phyloP scores from a whole-genome alignment of 2,888 invertebrate genomes.

The Hirudinaria manillensis region DNA sequence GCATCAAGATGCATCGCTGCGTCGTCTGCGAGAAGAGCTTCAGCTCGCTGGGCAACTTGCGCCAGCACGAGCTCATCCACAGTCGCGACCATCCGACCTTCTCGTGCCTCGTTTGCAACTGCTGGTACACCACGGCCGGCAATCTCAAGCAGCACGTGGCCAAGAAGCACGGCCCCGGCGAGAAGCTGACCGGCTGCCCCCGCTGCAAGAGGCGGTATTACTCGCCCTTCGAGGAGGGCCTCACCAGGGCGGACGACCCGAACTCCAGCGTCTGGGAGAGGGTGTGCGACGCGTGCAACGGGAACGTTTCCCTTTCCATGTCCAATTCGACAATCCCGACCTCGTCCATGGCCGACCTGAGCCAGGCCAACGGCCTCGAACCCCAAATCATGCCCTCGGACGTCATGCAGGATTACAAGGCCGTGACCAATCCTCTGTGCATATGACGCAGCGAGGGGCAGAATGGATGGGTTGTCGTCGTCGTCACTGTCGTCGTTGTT shows the following conservation, averaged over 20 bases:
- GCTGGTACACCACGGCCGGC: conserved; percentile 30
- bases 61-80: conserved; percentile 30
- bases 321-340: background rate
- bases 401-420: conserved; percentile 20
- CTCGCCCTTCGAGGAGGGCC: conserved; percentile 20
- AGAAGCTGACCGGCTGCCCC: conserved; percentile 25
- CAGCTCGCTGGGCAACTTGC: conserved; percentile 31
- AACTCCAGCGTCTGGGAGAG: conserved; percentile 29
- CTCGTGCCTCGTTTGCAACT: conserved; percentile 28
- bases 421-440: conserved; percentile 5
- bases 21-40: conserved; percentile 33
- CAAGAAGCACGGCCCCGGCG: conserved; percentile 27
- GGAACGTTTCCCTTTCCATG: conserved; percentile 23
- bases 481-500: too few species aligned
- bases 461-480: too few species aligned
- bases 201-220: conserved; percentile 27
- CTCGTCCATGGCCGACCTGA: background rate
- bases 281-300: conserved; percentile 23
- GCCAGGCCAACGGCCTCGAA: conserved; percentile 19
- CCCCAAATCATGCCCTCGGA: conserved; percentile 24
- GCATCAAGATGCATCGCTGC: conserved; percentile 32
- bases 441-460: conserved; percentile 13
- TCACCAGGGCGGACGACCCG: conserved; percentile 21
- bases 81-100: conserved; percentile 29
- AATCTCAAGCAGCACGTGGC: conserved; percentile 31